A percentile compares a stretch with the other conserved stretches of the same genome.
Conservation (phyloP, 2,888 invertebrate species). For the Sesia apiformis region DNA sequence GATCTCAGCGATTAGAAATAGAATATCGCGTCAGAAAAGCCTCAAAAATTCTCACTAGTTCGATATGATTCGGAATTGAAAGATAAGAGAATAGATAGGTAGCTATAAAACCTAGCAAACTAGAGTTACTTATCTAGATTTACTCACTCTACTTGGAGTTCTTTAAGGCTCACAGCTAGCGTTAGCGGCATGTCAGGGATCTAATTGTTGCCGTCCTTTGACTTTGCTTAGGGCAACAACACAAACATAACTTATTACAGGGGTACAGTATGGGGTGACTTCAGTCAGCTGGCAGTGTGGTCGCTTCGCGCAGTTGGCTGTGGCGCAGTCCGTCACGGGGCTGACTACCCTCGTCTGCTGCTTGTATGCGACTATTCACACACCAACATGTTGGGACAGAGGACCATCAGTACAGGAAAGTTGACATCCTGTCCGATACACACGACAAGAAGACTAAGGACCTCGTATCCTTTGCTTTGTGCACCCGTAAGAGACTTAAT, state of each 20-base stretch:
- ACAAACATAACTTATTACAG: slow-evolving; percentile 9
- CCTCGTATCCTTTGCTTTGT: slow-evolving; percentile 44
- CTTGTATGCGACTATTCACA: slow-evolving; percentile 66
- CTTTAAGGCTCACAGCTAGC: too few relatives aligned
- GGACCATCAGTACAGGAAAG: slow-evolving; percentile 38
- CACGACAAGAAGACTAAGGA: slow-evolving; percentile 25
- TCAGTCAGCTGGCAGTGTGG: slow-evolving; percentile 61
- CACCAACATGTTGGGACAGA: slow-evolving; percentile 63
- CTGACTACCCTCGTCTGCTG: slow-evolving; percentile 30
- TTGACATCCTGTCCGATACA: slow-evolving; percentile 37
- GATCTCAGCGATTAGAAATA: too few relatives aligned
- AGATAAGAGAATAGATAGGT: too few relatives aligned
- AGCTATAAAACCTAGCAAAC: too few relatives aligned
- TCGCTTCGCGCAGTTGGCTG: slow-evolving; percentile 54
- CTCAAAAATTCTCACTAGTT: too few relatives aligned
- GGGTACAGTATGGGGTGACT: slow-evolving; percentile 58
- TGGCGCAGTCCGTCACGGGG: slow-evolving; percentile 49
- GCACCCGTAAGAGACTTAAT: slow-evolving; percentile 29
- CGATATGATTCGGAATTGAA: too few relatives aligned
- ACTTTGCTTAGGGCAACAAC: neutral
- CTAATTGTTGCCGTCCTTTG: neutral
- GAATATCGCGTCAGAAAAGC: too few relatives aligned
- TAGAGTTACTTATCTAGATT: too few relatives aligned
- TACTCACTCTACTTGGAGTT: too few relatives aligned
- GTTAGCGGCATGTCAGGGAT: neutral